Evolutionary conservation across 2,797 vertebrate genomes (phyloP).

Genomic region (Columba guinea): DNA sequence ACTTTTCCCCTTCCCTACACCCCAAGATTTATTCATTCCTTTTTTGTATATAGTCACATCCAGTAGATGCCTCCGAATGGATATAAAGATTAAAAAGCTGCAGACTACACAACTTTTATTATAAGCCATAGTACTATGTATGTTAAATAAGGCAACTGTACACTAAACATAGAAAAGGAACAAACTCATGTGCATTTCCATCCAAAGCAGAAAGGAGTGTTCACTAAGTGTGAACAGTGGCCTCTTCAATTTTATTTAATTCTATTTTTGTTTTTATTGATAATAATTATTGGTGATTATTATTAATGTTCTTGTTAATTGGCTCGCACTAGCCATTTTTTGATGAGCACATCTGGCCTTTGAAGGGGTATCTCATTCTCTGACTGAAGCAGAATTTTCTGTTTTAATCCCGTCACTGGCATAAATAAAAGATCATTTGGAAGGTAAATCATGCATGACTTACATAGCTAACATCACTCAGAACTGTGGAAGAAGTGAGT

Average conservation of each 20-base stretch:
- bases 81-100: slow-evolving; percentile 74
- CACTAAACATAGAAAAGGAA: slow-evolving; percentile 53
- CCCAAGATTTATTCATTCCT: slow-evolving; percentile 46
- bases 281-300: neutral
- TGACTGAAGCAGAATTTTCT: slow-evolving; percentile 3
- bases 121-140: slow-evolving; percentile 82
- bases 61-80: slow-evolving; percentile 74
- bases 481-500: neutral
- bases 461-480: neutral
- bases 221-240: slow-evolving; percentile 32
- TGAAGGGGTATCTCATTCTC: neutral
- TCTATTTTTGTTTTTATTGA: neutral
- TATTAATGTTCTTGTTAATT: neutral
- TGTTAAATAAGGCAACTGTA: slow-evolving; percentile 63
- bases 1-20: neutral
- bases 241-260: slow-evolving; percentile 6
- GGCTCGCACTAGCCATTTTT: neutral
- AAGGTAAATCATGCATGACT: slow-evolving; percentile 45
- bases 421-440: slow-evolving; percentile 47
- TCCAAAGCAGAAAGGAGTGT: slow-evolving; percentile 14
- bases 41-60: slow-evolving; percentile 71
- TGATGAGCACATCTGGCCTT: neutral
- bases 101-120: slow-evolving; percentile 76
- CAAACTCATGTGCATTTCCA: slow-evolving; percentile 20
- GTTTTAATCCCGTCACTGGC: neutral